Evolutionary conservation across 2,888 invertebrate species (phyloP).

Genomic region (Leuctra nigra): DNA sequence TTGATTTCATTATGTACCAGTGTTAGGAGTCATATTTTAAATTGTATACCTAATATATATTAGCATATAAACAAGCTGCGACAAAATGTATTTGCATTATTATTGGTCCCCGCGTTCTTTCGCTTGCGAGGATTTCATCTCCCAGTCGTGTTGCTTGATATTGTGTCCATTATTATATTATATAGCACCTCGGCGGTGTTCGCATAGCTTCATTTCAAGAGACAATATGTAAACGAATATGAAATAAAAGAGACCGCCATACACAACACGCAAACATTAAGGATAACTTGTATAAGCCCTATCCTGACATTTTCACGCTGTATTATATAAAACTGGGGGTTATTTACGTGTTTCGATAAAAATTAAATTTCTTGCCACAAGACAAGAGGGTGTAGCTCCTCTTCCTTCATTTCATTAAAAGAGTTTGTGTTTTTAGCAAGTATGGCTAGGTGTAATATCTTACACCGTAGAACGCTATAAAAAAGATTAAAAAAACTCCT

Average conservation of each 20-base stretch:
- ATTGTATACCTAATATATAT: constrained; percentile 25
- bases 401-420: constrained; percentile 26
- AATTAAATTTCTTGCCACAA: constrained; percentile 22
- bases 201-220: constrained; percentile 22
- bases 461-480: constrained; percentile 21
- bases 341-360: constrained; percentile 24
- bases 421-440: constrained; percentile 24
- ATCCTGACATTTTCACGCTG: constrained; percentile 21
- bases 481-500: constrained; percentile 23
- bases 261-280: constrained; percentile 16
- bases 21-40: constrained; percentile 2
- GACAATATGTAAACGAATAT: constrained; percentile 28
- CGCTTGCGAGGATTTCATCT: constrained; percentile 9
- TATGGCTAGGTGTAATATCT: constrained; percentile 14
- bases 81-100: constrained; percentile 28
- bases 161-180: constrained; percentile 26
- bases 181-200: constrained; percentile 8
- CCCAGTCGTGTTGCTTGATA: constrained; percentile 15
- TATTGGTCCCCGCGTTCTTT: constrained; percentile 14
- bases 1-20: too few species aligned
- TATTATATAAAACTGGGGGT: constrained; percentile 5
- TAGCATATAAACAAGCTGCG: constrained; percentile 28
- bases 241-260: constrained; percentile 19
- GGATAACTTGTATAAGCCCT: constrained; percentile 25
- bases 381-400: background rate